These are phyloP conservation scores for Aricia artaxerxes DNA, from an alignment of 2,888 invertebrate genomes.

Conservation along the genomic window DNA sequence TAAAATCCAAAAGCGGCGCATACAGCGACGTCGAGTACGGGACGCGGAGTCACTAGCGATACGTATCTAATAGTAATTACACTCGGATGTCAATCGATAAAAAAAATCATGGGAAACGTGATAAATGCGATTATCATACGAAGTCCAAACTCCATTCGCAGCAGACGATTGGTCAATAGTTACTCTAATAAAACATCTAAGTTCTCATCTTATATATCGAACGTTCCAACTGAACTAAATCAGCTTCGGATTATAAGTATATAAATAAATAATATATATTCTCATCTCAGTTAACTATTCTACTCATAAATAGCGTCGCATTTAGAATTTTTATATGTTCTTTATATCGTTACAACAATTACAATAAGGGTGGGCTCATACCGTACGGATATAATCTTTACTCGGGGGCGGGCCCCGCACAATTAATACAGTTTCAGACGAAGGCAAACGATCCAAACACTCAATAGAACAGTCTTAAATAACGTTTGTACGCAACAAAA, in stretches of 20 bases:
- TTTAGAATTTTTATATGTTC: conserved; percentile 64
- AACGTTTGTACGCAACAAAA: conserved; percentile 75
- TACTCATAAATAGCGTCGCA: conserved; percentile 76
- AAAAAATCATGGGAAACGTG: conserved; percentile 55
- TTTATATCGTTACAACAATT: conserved; percentile 65
- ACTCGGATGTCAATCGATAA: conserved; percentile 47
- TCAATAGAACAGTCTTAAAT: conserved; percentile 77
- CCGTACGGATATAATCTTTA: conserved; percentile 55
- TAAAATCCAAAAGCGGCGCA: conserved; percentile 61
- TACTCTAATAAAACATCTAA: conserved; percentile 58
- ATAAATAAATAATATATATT: conserved; percentile 63
- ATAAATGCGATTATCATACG: conserved; percentile 65
- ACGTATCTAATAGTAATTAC: conserved; percentile 26
- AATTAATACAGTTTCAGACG: conserved; percentile 66
- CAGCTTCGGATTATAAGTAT: conserved; percentile 51
- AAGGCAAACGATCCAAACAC: conserved; percentile 69
- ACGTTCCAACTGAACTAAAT: conserved; percentile 67
- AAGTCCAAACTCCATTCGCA: conserved; percentile 59
- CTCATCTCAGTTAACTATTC: conserved; percentile 73
- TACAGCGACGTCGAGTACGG: conserved; percentile 58
- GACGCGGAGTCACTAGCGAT: conserved; percentile 41
- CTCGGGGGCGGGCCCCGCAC: conserved; percentile 48
- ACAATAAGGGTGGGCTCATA: conserved; percentile 66
- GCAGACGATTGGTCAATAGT: conserved; percentile 65
- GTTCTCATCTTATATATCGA: conserved; percentile 58